Evolutionary conservation across 2,113 vertebrate genomes (phyloP), one percentile per base, ranked within the genome.

Genomic region (Megalops atlanticus): DNA sequence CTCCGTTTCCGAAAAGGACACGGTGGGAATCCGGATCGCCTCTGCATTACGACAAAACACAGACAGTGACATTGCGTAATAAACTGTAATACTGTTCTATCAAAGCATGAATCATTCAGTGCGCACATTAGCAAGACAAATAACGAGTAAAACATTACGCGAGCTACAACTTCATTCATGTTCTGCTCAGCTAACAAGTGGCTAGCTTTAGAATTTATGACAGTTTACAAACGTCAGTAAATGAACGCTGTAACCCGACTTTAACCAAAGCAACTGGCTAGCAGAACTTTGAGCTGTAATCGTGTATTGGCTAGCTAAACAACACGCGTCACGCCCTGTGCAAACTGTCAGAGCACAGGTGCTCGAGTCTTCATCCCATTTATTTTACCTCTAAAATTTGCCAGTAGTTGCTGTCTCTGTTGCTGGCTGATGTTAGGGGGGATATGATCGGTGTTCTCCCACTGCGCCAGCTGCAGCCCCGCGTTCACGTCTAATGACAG

Each of bases 11-110:
- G 93, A 90, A 40, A 92, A 33, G 0, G 96, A 96, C 85, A 99
- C 96, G 0, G 98, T 98, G 10, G 95, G 96, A 81, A 99, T 96
- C 88, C 86, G 92, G 81, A 99, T 89, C 2, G 97, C 95, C 84
- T 94, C 98, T 99, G 86, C 0, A 14, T 21, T 76, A 71, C 14
- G 3, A 52, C 80, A 82, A 18, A 83, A 33, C 21, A 77, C 77
- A 14, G 0, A 86, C 68, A 16, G 78, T n/a, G n/a, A n/a, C n/a
- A n/a, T n/a, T n/a, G n/a, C n/a, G n/a, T n/a, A 47, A 27, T 14
- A 54, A 47, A 45, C 1, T 8, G 3, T 14, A 71, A 18, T 72
- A 15, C 12, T n/a, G 73, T 18, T 14, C 15, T 71, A 36, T 45
- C 7, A 15, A n/a, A n/a, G 47, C 16, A 39, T 11, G 21, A 24